Evolutionary conservation across 2,797 vertebrate species (phyloP).

Genomic region (Gymnothorax reevesii): DNA sequence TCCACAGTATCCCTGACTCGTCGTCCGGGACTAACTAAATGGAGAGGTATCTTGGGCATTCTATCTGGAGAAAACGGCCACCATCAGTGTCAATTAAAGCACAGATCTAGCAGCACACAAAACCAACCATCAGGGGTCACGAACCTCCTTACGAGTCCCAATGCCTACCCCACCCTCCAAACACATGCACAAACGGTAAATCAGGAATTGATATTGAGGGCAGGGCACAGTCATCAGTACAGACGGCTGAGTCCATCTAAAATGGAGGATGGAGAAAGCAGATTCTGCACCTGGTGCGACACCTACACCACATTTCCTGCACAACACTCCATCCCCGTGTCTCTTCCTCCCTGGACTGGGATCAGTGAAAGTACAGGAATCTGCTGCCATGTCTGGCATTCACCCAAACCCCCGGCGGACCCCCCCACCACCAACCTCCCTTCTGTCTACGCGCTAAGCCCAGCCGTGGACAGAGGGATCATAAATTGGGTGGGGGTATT

Average conservation of each 20-base stretch:
- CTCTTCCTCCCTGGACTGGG: not conserved
- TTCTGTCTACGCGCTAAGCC: not conserved
- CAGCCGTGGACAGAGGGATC: not conserved
- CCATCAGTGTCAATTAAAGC: not conserved
- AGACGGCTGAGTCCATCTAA: not conserved
- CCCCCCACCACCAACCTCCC: not conserved
- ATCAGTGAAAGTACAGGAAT: slow-evolving; percentile 4
- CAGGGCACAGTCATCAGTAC: not conserved
- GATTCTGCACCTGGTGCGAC: not conserved
- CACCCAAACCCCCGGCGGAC: not conserved
- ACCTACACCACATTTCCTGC: not conserved
- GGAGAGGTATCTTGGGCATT: too few relatives aligned
- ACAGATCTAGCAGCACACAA: not conserved
- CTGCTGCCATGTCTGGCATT: slow-evolving; percentile 1
- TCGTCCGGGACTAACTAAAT: too few relatives aligned
- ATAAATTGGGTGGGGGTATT: not conserved
- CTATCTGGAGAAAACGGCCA: not conserved
- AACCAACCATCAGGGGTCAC: not conserved
- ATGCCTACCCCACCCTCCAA: not conserved
- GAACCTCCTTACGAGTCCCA: not conserved
- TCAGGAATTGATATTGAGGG: not conserved
- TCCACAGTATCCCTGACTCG: too few relatives aligned
- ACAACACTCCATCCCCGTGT: not conserved
- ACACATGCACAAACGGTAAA: not conserved
- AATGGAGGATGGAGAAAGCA: not conserved